These are phyloP conservation scores for Lasiurus borealis DNA, from an alignment of 2,113 vertebrate genomes.

Conservation along the genomic window DNA sequence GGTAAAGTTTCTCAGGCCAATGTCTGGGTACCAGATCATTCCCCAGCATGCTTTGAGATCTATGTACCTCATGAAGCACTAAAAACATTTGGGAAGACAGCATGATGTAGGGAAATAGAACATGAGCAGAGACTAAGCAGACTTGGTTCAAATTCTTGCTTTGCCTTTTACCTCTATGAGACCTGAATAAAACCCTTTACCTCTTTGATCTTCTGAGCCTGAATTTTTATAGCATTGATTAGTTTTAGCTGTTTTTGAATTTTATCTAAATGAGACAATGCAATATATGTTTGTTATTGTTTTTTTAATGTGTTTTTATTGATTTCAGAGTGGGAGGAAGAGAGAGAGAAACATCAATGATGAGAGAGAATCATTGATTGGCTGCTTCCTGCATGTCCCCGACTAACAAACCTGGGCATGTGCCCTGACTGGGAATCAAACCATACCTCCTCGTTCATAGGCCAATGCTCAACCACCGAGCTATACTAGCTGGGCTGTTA, in stretches of 20 bases:
- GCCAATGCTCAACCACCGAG: too few species aligned
- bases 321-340: too few species aligned
- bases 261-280: not conserved
- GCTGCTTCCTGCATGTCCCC: too few species aligned
- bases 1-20: not conserved
- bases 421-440: too few species aligned
- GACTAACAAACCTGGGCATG: too few species aligned
- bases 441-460: too few species aligned
- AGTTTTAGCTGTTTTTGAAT: not conserved
- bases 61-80: not conserved
- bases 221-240: not conserved
- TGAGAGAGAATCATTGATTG: too few species aligned
- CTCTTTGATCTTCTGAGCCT: not conserved
- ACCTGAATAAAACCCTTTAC: not conserved
- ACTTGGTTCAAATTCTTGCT: not conserved
- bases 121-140: not conserved
- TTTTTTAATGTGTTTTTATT: not conserved
- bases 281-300: not conserved
- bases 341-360: too few species aligned
- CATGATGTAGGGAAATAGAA: not conserved
- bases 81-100: not conserved
- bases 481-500: not conserved
- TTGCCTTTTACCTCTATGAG: not conserved
- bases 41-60: not conserved
- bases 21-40: not conserved